phyloP scores from a whole-genome alignment of 2,888 invertebrate species.

The Mongoloraphidia duomilia region DNA sequence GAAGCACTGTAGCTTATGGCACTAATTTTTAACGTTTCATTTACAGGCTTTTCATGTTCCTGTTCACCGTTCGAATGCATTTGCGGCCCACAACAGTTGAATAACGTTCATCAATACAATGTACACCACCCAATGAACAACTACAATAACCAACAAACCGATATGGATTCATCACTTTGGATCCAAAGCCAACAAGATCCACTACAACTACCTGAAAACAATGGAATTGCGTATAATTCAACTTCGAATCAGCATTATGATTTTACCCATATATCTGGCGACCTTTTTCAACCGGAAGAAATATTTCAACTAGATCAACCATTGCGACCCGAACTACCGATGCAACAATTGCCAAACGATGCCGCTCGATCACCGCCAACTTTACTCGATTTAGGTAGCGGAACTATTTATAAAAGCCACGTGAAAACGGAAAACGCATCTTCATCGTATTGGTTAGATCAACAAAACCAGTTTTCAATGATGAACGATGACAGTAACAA shows the following conservation, averaged over 20 bases:
- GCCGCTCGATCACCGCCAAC: slow-evolving; percentile 50
- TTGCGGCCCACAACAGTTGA: slow-evolving; percentile 34
- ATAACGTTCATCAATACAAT: slow-evolving; percentile 22
- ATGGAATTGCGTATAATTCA: slow-evolving; percentile 22
- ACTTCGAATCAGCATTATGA: slow-evolving; percentile 36
- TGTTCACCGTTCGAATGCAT: slow-evolving; percentile 64
- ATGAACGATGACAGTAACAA: slow-evolving; percentile 38
- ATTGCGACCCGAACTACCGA: slow-evolving; percentile 44
- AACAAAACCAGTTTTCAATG: slow-evolving; percentile 28
- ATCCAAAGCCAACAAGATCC: slow-evolving; percentile 4
- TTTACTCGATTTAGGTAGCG: slow-evolving; percentile 55
- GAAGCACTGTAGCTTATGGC: too few species aligned
- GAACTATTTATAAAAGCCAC: slow-evolving; percentile 42
- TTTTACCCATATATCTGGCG: slow-evolving; percentile 42
- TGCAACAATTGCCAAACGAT: slow-evolving; percentile 31
- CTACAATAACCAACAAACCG: slow-evolving; percentile 19
- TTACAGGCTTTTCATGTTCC: slow-evolving; percentile 48
- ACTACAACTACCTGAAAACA: slow-evolving; percentile 4
- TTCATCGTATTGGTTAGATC: neutral
- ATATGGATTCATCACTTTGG: slow-evolving; percentile 16
- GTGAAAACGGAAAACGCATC: slow-evolving; percentile 8
- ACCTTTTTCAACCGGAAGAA: slow-evolving; percentile 62
- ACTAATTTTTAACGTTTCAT: slow-evolving; percentile 10
- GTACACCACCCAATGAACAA: slow-evolving; percentile 17
- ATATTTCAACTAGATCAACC: slow-evolving; percentile 66